Evolutionary conservation across 2,888 invertebrate species (phyloP), one percentile per base, ranked within the genome.

Genomic region (Belgica antarctica): DNA sequence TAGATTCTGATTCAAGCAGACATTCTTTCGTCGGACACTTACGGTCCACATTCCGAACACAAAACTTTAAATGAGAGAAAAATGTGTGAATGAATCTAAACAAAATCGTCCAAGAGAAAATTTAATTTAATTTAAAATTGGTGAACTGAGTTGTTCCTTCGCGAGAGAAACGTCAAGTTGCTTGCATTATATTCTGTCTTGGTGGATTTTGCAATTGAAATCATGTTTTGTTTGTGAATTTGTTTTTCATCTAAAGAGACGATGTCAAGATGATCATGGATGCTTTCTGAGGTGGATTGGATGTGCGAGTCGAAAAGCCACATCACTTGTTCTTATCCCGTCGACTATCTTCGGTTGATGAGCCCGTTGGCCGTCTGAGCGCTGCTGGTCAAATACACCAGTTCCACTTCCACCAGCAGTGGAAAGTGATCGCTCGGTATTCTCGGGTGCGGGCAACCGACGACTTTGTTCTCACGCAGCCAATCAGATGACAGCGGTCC

Each of bases 381-480:
- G 76, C 86, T 83, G 77, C 85, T 84, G 78, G 89, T 84, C 75
- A 87, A 88, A 72, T 92, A 91, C 74, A 88, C 87, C 87, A 94
- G 89, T 82, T 95, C 94, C 76, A 95, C 81, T 81, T 95, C 94
- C 72, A 93, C 94, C 77, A 95, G 83, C 73, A 95, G 83, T 66
- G 94, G 93, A 81, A 95, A 94, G 83, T 95, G 95, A 83, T 95
- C 95, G 77, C 96, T 96, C 76, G 96, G 96, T 83, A 98, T 89
- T 80, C 96, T 95, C 71, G 96, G 96, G 83, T 97, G 96, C 12
- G 97, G 97, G 81, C 96, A 97, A 73, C 97, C 99, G 72, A 96
- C 90, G 72, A 99, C 92, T 82, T 97, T 98, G 83, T 98, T 94
- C 76, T 95, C 94, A 75, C 89, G 86, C 80, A 94, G 86, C 96